Percentiles rank a stretch among this genome's conserved stretches.
phyloP scores from a whole-genome alignment of 2,797 vertebrate species.

The Ptychobarbus kaznakovi region DNA sequence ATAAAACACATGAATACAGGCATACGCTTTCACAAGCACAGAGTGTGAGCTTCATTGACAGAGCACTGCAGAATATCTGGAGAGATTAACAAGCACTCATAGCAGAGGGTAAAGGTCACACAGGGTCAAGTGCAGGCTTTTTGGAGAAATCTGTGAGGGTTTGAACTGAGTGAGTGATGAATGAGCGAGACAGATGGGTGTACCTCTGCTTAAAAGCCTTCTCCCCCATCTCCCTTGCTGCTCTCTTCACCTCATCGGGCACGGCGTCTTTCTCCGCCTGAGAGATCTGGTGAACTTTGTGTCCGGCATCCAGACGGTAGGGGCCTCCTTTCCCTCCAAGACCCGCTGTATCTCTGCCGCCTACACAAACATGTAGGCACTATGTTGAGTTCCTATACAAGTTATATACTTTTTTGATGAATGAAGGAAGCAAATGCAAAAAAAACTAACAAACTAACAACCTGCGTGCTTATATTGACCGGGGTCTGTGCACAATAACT shows the following conservation, averaged over 20 bases:
- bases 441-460: background rate
- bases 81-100: conserved; percentile 7
- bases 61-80: conserved; percentile 4
- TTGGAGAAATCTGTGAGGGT: conserved; percentile 12
- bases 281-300: conserved; percentile 91
- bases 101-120: conserved; percentile 10
- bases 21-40: background rate
- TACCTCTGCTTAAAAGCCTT: conserved; percentile 93
- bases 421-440: background rate
- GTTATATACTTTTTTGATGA: background rate
- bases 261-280: conserved; percentile 93
- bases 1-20: background rate
- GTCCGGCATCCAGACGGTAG: conserved; percentile 91
- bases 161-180: conserved; percentile 20
- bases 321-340: conserved; percentile 96
- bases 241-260: conserved; percentile 91
- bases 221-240: conserved; percentile 93
- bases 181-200: conserved; percentile 16
- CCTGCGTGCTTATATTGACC: background rate
- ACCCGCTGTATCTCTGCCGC: conserved; percentile 95
- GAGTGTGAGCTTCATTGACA: background rate
- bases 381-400: background rate
- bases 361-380: conserved; percentile 68
- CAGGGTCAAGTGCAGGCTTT: conserved; percentile 36
- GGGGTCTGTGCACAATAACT: no score